phyloP scores from a whole-genome alignment of 2,113 vertebrate genomes.

The Heteronetta atricapilla region DNA sequence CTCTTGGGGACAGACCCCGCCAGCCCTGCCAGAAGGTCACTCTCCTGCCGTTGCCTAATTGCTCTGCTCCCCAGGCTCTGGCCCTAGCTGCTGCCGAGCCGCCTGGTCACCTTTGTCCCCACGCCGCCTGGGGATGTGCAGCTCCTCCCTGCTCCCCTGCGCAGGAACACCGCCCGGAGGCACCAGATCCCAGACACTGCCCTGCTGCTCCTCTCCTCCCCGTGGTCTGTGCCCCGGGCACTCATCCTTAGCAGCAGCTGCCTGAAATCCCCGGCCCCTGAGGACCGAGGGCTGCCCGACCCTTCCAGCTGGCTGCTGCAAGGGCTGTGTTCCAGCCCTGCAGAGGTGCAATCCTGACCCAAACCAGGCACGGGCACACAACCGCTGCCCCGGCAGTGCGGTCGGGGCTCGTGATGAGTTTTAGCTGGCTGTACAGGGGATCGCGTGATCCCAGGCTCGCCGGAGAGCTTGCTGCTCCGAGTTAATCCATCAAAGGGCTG shows the following conservation, averaged over 20 bases:
- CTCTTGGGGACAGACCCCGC: neutral
- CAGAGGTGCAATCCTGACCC: neutral
- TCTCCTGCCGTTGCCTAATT: neutral
- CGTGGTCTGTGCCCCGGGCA: neutral
- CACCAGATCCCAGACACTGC: neutral
- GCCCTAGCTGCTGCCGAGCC: neutral
- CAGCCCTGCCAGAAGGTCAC: neutral
- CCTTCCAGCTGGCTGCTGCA: neutral
- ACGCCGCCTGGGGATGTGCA: neutral
- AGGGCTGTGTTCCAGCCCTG: neutral
- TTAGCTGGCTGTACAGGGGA: rapidly evolving
- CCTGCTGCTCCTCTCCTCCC: neutral
- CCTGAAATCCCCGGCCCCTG: slow-evolving; percentile 6
- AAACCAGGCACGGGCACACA: neutral
- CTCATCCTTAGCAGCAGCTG: slow-evolving; percentile 45
- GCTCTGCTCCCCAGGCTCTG: neutral
- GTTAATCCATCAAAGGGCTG: neutral
- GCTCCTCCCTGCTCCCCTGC: neutral
- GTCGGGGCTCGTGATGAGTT: rapidly evolving
- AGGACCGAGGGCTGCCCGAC: neutral
- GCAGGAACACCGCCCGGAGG: neutral
- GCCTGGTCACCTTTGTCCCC: neutral
- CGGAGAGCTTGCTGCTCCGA: neutral
- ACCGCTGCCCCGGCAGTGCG: rapidly evolving
- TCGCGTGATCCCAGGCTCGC: neutral